Percentiles rank a stretch among this genome's conserved stretches.
These are phyloP conservation scores for Chelonoidis abingdonii DNA, from an alignment of 2,113 vertebrate genomes.

Conservation along the genomic window DNA sequence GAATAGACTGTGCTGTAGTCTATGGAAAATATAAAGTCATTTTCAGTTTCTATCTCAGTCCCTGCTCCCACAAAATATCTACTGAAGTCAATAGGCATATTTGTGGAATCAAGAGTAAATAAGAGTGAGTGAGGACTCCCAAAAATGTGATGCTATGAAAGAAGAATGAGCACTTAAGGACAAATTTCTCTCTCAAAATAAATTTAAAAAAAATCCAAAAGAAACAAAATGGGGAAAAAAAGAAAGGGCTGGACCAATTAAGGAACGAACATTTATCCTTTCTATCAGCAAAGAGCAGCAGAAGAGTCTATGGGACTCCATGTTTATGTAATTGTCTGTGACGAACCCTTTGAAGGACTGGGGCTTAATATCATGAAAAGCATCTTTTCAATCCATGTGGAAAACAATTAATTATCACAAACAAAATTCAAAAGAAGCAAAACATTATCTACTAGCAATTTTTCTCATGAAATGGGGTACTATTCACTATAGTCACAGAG, in stretches of 20 bases:
- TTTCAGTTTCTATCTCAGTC: not conserved
- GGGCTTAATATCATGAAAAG: not conserved
- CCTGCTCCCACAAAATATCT: not conserved
- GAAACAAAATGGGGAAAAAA: not conserved
- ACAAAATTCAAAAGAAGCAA: not conserved
- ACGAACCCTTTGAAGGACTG: not conserved
- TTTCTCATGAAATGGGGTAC: not conserved
- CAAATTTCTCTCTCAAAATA: not conserved
- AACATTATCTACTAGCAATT: not conserved
- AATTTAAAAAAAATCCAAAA: not conserved
- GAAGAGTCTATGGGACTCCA: not conserved
- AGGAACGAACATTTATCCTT: not conserved
- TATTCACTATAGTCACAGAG: not conserved
- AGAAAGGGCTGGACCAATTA: not conserved
- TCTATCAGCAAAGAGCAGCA: not conserved
- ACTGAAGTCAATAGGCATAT: fast-evolving
- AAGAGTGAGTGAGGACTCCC: not conserved
- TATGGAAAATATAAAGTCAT: not conserved
- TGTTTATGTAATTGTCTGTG: not conserved
- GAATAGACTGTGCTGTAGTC: not conserved
- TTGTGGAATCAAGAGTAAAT: not conserved
- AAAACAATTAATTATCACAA: not conserved
- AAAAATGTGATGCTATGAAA: not conserved
- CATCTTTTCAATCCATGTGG: not conserved
- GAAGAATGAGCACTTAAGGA: not conserved